phyloP scores from a whole-genome alignment of 1,140 invertebrate species.

The Melitaea cinxia region DNA sequence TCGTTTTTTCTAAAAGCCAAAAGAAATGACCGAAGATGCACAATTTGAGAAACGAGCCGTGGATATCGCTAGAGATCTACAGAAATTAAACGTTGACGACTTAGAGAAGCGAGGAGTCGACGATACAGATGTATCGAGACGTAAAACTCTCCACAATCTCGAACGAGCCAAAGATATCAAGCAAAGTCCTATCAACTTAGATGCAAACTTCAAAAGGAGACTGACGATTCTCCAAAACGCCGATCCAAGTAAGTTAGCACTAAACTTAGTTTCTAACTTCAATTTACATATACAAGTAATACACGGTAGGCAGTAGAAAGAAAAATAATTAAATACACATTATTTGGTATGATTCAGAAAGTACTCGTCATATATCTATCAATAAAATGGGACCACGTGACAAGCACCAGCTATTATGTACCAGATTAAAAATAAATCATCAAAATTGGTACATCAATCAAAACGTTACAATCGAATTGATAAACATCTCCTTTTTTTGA shows the following conservation, averaged over 20 bases:
- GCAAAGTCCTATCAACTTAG: slow-evolving; percentile 92
- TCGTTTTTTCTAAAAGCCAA: slow-evolving; percentile 81
- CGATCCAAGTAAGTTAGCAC: slow-evolving; percentile 46
- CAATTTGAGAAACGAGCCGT: slow-evolving; percentile 93
- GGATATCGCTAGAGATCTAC: slow-evolving; percentile 95
- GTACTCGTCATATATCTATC: no score
- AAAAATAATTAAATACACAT: no score
- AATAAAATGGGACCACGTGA: no score
- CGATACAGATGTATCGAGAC: slow-evolving; percentile 88
- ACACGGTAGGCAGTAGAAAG: no score
- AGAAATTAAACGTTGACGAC: slow-evolving; percentile 91
- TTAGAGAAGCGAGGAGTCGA: slow-evolving; percentile 91
- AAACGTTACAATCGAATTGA: no score
- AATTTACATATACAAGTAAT: no score
- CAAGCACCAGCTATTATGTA: no score
- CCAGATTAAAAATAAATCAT: no score
- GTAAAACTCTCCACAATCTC: slow-evolving; percentile 93
- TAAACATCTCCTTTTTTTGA: no score
- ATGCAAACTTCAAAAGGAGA: slow-evolving; percentile 95
- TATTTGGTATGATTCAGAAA: no score
- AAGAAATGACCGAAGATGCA: slow-evolving; percentile 92
- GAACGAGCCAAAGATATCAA: slow-evolving; percentile 91
- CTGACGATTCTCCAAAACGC: slow-evolving; percentile 85
- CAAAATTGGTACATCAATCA: no score
- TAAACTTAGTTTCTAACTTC: no score